Evolutionary conservation across 2,113 vertebrate species (phyloP).

Genomic region (Hemiscyllium ocellatum): DNA sequence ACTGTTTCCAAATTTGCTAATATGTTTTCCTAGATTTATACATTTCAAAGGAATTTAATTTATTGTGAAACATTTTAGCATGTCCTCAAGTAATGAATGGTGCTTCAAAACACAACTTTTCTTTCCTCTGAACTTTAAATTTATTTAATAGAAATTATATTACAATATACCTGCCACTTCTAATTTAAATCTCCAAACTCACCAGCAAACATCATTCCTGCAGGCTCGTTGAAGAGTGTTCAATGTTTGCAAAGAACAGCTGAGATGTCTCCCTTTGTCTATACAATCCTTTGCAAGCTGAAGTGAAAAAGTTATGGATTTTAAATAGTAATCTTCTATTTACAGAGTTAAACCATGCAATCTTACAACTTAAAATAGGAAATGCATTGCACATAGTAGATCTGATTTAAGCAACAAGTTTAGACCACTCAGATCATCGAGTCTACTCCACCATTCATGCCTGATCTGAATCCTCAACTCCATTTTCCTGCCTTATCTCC

Average conservation of each 20-base stretch:
- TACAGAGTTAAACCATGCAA: neutral
- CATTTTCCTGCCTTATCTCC: too few relatives aligned
- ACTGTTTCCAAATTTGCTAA: neutral
- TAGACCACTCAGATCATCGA: too few relatives aligned
- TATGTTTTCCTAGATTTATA: neutral
- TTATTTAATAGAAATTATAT: neutral
- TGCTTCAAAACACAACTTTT: neutral
- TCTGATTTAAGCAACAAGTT: neutral
- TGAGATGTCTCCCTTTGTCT: neutral
- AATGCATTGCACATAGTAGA: neutral
- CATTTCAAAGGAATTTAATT: neutral
- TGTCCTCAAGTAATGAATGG: neutral
- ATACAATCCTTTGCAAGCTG: neutral
- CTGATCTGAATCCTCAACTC: too few relatives aligned
- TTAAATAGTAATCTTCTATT: neutral
- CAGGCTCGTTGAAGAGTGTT: neutral
- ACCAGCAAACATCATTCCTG: conserved; percentile 26
- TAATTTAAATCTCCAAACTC: neutral
- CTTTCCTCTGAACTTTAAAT: neutral
- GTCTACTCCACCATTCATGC: too few relatives aligned
- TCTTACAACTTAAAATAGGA: neutral
- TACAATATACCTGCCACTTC: neutral
- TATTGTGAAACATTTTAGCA: neutral
- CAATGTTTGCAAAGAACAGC: conserved; percentile 8
- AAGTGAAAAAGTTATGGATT: neutral